These are phyloP conservation scores for Monopterus albus DNA, from an alignment of 2,113 vertebrate species.

Conservation along the genomic window DNA sequence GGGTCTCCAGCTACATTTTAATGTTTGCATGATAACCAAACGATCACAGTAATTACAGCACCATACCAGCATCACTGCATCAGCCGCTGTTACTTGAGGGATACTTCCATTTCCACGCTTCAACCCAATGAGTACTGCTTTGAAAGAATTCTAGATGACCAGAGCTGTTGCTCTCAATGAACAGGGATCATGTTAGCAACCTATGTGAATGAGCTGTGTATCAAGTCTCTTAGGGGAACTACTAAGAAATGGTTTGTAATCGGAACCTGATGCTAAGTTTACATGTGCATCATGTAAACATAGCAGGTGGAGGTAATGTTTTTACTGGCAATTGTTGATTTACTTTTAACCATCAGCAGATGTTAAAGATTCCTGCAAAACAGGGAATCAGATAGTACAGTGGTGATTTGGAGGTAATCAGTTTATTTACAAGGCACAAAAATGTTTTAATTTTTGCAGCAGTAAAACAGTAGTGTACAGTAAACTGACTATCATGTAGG, in stretches of 20 bases:
- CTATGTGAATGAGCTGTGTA: too few relatives aligned
- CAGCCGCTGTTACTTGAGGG: slow-evolving; percentile 17
- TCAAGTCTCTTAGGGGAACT: background rate
- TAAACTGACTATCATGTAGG: background rate
- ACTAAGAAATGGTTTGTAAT: background rate
- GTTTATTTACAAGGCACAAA: background rate
- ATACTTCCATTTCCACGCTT: slow-evolving; percentile 57
- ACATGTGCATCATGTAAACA: too few relatives aligned
- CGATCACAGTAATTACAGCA: slow-evolving; percentile 11
- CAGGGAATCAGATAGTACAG: background rate
- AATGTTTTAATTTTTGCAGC: background rate
- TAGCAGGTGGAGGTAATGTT: too few relatives aligned
- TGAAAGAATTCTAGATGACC: too few relatives aligned
- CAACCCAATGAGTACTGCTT: slow-evolving; percentile 70
- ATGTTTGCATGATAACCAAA: slow-evolving; percentile 17
- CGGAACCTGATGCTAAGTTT: background rate
- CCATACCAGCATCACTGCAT: background rate
- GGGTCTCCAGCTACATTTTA: slow-evolving; percentile 2
- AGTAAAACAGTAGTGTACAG: background rate
- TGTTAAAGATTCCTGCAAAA: background rate
- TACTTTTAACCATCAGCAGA: too few relatives aligned
- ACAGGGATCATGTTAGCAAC: too few relatives aligned
- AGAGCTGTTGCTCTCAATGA: too few relatives aligned
- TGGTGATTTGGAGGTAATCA: background rate
- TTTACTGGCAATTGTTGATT: too few relatives aligned